Conservation (phyloP, 2,888 invertebrate genomes). For the Melanchra persicariae region DNA sequence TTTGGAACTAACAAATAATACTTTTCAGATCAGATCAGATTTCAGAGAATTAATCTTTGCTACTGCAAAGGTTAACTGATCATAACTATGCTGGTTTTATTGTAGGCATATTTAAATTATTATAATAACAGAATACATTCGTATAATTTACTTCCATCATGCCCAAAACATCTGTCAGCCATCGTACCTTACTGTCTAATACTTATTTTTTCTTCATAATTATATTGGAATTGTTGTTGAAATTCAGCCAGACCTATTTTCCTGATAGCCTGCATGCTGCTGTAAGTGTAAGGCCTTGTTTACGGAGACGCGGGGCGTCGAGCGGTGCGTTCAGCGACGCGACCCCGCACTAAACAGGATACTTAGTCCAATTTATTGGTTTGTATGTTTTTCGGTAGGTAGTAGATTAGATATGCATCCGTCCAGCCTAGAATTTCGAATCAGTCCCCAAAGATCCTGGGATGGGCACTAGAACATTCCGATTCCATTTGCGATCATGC, state of each 20-base stretch:
- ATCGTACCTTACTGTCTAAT: neutral
- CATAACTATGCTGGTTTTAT: neutral
- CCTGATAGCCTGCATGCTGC: neutral
- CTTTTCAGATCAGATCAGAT: neutral
- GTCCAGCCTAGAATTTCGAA: too few relatives aligned
- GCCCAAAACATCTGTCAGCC: neutral
- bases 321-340: too few relatives aligned
- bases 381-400: too few relatives aligned
- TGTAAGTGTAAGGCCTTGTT: too few relatives aligned
- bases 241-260: neutral
- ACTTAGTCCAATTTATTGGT: too few relatives aligned
- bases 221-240: neutral
- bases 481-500: too few relatives aligned
- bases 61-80: neutral
- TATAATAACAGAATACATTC: neutral
- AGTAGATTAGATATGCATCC: too few relatives aligned
- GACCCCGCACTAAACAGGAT: too few relatives aligned
- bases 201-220: neutral
- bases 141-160: neutral
- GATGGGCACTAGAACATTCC: too few relatives aligned
- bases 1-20: neutral
- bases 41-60: neutral
- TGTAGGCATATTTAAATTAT: neutral
- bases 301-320: too few relatives aligned
- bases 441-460: too few relatives aligned